Base-by-base conservation (phyloP, 2,797 vertebrate genomes). In the Trachops cirrhosus region DNA sequence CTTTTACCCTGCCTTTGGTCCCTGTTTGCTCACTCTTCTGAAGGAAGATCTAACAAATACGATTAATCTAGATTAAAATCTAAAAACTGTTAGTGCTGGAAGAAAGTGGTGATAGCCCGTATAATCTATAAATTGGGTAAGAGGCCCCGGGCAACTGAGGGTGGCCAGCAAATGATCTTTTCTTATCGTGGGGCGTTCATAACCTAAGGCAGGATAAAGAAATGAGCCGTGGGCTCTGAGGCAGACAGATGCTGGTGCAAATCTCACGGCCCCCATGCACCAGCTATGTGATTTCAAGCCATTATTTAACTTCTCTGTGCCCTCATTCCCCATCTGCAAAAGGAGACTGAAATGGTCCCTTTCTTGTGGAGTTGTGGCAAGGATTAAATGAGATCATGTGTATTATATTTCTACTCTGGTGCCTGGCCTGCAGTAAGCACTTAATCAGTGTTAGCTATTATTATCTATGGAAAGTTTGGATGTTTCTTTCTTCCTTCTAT, bases 381-480 rank as follows among this genome's bases (percentile, higher is more conserved):
- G 46, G 32, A 78, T 67, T 70, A 68, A 59, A 70, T 48, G 34
- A 96, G 64, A 54, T 24, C 57, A 6, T 4, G 8, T 32, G 64
- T 57, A 22, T 71, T 34, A 34, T 62, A 24, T 54, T 91, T 29
- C 67, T 64, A 73, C 19, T 26, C 26, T 54, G 84, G 22, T 88
- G 26, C 75, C 50, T 86, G 70, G 71, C 83, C 80, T 50, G 26
- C 39, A 57, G 34, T 75, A 89, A 92, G 41, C 57, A 83, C 64
- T 84, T 92, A 86, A 62, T 95, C 89, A 77, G 89, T 32, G 24
- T 48, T 41, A 95, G 52, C 34, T 93, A 5, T 83, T 89, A 86
- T 44, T 79, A 52, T 68, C 67, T 37, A 32, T 71, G 79, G 75
- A 68, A 83, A 94, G 29, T 64, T 24, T 71, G n/a, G 8, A 32